Conservation (phyloP, 1,140 invertebrate species). For the Hirudo medicinalis region DNA sequence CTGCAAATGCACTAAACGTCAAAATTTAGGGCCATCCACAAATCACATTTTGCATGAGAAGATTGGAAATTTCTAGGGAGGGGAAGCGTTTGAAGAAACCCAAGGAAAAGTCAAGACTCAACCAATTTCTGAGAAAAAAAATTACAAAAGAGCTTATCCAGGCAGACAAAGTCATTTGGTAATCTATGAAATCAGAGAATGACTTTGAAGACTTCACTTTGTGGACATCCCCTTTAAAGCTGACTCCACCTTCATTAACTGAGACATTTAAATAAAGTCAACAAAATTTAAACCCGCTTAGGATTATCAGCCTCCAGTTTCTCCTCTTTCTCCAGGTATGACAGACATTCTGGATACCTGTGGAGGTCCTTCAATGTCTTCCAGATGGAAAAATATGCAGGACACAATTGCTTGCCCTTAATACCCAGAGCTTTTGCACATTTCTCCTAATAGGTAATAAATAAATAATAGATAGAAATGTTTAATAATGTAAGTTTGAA, state of each 20-base stretch:
- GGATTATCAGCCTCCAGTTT: no score
- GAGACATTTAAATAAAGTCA: neutral
- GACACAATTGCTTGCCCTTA: neutral
- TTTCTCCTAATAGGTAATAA: neutral
- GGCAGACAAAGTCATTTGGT: neutral
- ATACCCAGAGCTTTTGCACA: constrained; percentile 5
- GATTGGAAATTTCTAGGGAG: neutral
- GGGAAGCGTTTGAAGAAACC: neutral
- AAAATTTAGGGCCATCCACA: no score
- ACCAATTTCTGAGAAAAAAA: neutral
- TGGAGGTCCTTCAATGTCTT: neutral
- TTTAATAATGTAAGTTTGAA: no score
- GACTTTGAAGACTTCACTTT: no score
- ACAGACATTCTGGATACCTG: neutral
- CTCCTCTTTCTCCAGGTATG: neutral
- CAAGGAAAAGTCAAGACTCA: no score
- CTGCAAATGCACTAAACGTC: no score
- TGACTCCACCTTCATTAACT: no score
- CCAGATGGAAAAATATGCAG: neutral
- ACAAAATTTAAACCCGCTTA: neutral
- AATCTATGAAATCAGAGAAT: neutral
- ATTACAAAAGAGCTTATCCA: neutral
- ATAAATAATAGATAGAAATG: neutral
- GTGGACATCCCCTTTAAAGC: no score
- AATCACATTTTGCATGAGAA: no score